phyloP scores from a whole-genome alignment of 1,140 invertebrate genomes.

The Belonocnema kinseyi region DNA sequence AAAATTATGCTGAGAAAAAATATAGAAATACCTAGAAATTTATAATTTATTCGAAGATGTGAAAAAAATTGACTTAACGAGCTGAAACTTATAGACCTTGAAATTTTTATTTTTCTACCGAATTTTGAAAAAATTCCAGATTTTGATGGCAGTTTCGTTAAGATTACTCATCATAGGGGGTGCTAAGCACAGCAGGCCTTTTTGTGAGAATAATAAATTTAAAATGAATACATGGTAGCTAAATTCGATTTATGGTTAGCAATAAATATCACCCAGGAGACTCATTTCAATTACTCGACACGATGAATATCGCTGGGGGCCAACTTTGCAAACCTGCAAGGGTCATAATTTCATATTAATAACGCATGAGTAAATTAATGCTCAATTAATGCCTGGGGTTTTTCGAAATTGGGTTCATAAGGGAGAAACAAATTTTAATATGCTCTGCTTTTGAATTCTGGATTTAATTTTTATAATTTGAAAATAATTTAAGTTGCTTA shows the following conservation, averaged over 20 bases:
- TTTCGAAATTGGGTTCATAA: background rate
- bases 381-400: background rate
- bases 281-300: conserved; percentile 30
- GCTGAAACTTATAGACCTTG: no score
- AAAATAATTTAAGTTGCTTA: background rate
- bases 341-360: conserved; percentile 29
- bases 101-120: background rate
- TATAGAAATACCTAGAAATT: no score
- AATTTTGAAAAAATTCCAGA: background rate
- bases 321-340: conserved; percentile 13
- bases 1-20: no score
- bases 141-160: background rate
- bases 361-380: conserved; percentile 8
- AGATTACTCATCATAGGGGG: conserved; percentile 9
- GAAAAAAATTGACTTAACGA: no score
- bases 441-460: background rate
- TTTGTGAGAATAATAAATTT: conserved; percentile 1
- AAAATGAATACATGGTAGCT: conserved; percentile 22
- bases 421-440: background rate
- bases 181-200: conserved; percentile 14
- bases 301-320: conserved; percentile 10
- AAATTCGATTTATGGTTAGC: conserved; percentile 26
- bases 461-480: background rate
- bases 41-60: no score
- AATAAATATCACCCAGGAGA: conserved; percentile 17